Evolutionary conservation across 2,113 vertebrate genomes (phyloP), one percentile per base, ranked within the genome.

Genomic region (Crotalus viridis): DNA sequence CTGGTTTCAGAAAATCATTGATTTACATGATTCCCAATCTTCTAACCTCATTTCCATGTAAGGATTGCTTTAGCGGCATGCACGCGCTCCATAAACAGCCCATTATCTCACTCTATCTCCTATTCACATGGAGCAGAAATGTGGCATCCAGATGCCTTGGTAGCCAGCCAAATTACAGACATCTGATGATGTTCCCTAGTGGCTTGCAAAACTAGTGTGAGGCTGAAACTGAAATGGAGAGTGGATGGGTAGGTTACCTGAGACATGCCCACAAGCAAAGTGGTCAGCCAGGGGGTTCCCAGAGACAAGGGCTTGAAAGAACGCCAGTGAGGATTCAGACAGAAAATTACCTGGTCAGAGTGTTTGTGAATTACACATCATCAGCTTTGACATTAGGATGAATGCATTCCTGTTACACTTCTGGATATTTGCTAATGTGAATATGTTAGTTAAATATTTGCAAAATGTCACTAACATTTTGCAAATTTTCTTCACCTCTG

Each of bases 1-100:
- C 81, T 93, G 52, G 74, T 43, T 87, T 43, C 74, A 90, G 88
- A 85, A 81, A 85, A 85, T 90, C 54, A 48, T 24, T 91, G 89
- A 89, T 88, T 93, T 28, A 54, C 89, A 91, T 10, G 87, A 52
- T 61, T 90, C 87, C 85, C 92, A 92, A 88, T 92, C 81, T 57
- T 87, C 92, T 90, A 94, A 94, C 88, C 91, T 88, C 74, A 90
- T 93, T 90, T 90, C 87, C 52, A 91, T 39, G 24, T 91, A 74
- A 54, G 89, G 61, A 69, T 87, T 59, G 74, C 64, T 74, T 56
- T 86, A 56, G 88, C 33, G 46, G 92, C 43, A 87, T 24, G 52
- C 43, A 3, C 56, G 43, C 81, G 61, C 54, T 89, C 59, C n/a
- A 13, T 57, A 59, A 51, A 88, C 57, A 89, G 59, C 74, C 59